These are phyloP conservation scores for Planococcus citri DNA, from an alignment of 1,140 invertebrate genomes.

Conservation along the genomic window DNA sequence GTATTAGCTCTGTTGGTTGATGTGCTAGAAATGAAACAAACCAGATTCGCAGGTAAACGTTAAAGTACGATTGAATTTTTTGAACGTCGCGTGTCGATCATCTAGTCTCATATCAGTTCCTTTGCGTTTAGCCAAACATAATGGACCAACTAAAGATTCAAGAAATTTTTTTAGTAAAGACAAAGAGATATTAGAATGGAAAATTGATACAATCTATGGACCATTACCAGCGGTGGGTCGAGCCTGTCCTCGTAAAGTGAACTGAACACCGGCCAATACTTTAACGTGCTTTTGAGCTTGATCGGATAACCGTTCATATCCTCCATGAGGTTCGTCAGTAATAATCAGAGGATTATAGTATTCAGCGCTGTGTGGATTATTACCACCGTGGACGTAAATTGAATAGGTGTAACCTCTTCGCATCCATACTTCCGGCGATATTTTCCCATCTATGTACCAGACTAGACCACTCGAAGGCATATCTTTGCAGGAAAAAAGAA, in stretches of 20 bases:
- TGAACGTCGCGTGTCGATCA: conserved; percentile 62
- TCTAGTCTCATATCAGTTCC: conserved; percentile 60
- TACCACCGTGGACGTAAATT: conserved; percentile 62
- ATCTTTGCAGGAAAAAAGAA: conserved; percentile 31
- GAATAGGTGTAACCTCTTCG: conserved; percentile 71
- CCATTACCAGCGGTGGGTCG: conserved; percentile 53
- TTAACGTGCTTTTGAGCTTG: conserved; percentile 54
- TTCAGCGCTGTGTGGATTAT: conserved; percentile 75
- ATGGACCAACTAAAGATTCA: conserved; percentile 50
- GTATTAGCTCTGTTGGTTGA: no score
- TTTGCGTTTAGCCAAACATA: conserved; percentile 58
- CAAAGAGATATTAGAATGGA: not conserved
- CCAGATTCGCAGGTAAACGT: conserved; percentile 51
- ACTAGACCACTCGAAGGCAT: conserved; percentile 45
- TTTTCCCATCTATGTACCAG: conserved; percentile 79
- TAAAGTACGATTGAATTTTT: conserved; percentile 67
- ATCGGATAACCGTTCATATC: conserved; percentile 59
- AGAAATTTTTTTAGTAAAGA: not conserved
- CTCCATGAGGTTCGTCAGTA: conserved; percentile 71
- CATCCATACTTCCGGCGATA: conserved; percentile 76
- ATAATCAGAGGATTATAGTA: conserved; percentile 88
- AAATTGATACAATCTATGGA: not conserved
- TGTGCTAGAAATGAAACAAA: conserved; percentile 29
- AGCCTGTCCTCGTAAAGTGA: conserved; percentile 61
- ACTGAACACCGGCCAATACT: conserved; percentile 75